A percentile compares a stretch with the other conserved stretches of the same genome.
These are phyloP conservation scores for Steinernema hermaphroditum DNA, from an alignment of 2,888 invertebrate genomes.

Conservation along the genomic window DNA sequence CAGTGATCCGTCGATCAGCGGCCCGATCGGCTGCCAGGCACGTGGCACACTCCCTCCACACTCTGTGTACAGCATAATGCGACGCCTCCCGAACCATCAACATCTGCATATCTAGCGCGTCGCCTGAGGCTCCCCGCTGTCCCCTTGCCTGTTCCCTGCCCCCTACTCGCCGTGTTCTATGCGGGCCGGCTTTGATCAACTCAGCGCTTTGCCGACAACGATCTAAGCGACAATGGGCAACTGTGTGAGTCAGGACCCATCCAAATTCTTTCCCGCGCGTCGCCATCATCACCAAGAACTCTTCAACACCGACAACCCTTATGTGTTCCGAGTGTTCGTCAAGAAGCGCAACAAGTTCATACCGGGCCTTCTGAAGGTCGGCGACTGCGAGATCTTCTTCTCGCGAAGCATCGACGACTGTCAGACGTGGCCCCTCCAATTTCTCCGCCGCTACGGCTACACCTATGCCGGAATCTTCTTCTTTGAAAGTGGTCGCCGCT, in stretches of 20 bases:
- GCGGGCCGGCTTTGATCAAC: not conserved
- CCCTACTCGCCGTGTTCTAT: not conserved
- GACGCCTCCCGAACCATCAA: constrained; percentile 9
- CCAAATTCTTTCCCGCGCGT: not conserved
- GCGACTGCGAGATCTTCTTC: constrained; percentile 46
- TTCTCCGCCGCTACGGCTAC: constrained; percentile 61
- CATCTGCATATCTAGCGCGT: constrained; percentile 25
- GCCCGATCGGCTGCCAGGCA: constrained; percentile 21
- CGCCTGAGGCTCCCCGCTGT: not conserved
- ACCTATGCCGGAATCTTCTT: constrained; percentile 62
- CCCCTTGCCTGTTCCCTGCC: not conserved
- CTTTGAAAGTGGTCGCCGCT: constrained; percentile 62
- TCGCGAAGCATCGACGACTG: constrained; percentile 49
- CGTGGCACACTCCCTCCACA: constrained; percentile 15
- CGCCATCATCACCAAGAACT: constrained; percentile 1
- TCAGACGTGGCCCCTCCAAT: constrained; percentile 58
- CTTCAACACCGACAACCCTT: constrained; percentile 41
- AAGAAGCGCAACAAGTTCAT: constrained; percentile 56
- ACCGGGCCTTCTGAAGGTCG: constrained; percentile 42
- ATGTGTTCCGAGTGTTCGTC: constrained; percentile 55
- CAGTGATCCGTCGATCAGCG: not conserved
- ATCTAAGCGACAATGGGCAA: not conserved
- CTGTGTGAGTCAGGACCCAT: constrained; percentile 4
- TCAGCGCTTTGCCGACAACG: not conserved
- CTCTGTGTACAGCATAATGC: constrained; percentile 9